Percentiles rank a stretch among this genome's conserved stretches.
Evolutionary conservation across 1,140 invertebrate genomes (phyloP).

Genomic region (Halyomorpha halys): DNA sequence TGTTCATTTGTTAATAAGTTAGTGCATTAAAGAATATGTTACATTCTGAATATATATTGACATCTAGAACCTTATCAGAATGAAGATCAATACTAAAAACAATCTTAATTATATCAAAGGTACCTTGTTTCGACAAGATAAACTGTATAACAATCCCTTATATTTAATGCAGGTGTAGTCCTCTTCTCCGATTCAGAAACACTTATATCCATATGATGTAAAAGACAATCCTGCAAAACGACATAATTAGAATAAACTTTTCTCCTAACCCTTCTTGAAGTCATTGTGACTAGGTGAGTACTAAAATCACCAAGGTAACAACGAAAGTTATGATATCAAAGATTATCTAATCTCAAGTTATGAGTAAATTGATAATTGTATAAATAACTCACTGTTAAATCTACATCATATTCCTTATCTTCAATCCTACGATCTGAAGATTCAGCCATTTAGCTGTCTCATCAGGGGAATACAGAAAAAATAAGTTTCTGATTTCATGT

Average conservation of each 20-base stretch:
- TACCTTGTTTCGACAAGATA: conserved; percentile 76
- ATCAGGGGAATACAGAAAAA: background rate
- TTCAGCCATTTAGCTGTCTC: background rate
- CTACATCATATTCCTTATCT: conserved; percentile 12
- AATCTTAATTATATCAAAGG: conserved; percentile 33
- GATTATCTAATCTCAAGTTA: no score
- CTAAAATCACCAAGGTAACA: no score
- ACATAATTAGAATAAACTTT: no score
- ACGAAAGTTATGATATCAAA: no score
- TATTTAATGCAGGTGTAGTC: conserved; percentile 63
- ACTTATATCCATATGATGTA: conserved; percentile 69
- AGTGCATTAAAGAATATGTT: no score
- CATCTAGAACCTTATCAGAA: background rate
- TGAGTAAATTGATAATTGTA: no score
- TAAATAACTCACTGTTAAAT: background rate
- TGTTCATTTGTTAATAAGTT: no score
- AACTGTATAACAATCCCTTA: conserved; percentile 72
- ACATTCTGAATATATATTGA: no score
- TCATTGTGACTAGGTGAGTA: no score
- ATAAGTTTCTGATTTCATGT: no score
- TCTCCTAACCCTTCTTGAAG: no score
- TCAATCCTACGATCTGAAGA: background rate
- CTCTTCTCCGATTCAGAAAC: conserved; percentile 76
- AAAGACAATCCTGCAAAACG: conserved; percentile 47
- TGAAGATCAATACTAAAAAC: conserved; percentile 1